Evolutionary conservation across 2,113 vertebrate genomes (phyloP).

Genomic region (Tragulus kanchil): DNA sequence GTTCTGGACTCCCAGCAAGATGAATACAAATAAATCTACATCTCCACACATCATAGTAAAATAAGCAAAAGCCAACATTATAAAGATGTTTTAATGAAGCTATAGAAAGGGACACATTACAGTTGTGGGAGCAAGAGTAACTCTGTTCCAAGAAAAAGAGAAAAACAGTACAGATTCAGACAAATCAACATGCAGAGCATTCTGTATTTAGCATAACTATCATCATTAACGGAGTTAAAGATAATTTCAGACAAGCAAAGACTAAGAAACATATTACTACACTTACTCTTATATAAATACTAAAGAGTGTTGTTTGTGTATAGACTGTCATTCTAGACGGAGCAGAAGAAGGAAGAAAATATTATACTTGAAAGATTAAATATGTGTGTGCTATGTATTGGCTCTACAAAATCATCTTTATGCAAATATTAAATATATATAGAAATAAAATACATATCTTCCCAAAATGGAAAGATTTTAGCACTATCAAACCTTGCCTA

Average conservation of each 20-base stretch:
- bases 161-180: not conserved
- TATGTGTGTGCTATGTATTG: not conserved
- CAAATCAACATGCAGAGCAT: not conserved
- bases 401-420: not conserved
- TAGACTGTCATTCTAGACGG: not conserved
- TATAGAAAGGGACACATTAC: not conserved
- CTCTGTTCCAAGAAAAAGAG: not conserved
- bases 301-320: not conserved
- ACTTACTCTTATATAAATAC: not conserved
- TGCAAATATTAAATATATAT: not conserved
- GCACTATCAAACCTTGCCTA: not conserved
- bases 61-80: not conserved
- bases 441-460: not conserved
- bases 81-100: not conserved
- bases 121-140: not conserved
- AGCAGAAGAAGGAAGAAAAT: not conserved
- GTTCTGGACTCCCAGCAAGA: not conserved
- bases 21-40: not conserved
- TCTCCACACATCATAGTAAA: not conserved
- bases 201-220: not conserved
- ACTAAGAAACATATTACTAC: not conserved
- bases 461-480: not conserved
- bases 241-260: not conserved
- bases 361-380: not conserved
- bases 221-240: not conserved